Conservation (phyloP, 2,797 vertebrate species). For the Ciconia nigra region DNA sequence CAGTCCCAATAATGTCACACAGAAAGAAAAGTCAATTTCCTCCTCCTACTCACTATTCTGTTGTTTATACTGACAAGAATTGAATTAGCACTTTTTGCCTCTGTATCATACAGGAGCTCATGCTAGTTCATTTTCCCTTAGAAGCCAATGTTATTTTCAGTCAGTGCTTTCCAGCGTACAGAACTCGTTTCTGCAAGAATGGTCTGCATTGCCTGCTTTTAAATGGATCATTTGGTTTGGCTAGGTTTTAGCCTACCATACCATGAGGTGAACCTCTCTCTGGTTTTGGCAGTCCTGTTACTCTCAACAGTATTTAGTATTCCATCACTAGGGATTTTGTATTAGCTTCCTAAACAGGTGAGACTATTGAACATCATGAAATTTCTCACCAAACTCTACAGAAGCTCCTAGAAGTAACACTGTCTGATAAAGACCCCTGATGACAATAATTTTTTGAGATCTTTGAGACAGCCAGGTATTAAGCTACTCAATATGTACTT, state of each 20-base stretch:
- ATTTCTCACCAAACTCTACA: background rate
- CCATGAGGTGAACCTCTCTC: background rate
- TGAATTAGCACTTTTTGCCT: slow-evolving; percentile 43
- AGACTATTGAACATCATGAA: background rate
- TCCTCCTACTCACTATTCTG: slow-evolving; percentile 39
- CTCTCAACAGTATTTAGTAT: background rate
- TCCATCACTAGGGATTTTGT: background rate
- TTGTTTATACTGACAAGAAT: slow-evolving; percentile 52
- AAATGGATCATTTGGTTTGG: background rate
- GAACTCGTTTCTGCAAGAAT: background rate
- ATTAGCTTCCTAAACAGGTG: background rate
- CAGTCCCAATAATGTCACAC: slow-evolving; percentile 50
- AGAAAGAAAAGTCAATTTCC: slow-evolving; percentile 38
- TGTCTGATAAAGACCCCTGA: background rate
- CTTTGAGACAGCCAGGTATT: background rate
- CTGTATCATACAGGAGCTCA: background rate
- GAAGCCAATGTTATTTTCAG: background rate
- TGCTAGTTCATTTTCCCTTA: background rate
- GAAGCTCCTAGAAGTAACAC: background rate
- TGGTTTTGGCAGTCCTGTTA: background rate
- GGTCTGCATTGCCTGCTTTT: background rate
- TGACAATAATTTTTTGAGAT: background rate
- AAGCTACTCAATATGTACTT: background rate
- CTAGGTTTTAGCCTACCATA: background rate
- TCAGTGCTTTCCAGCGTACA: background rate